A percentile compares a stretch with the other conserved stretches of the same genome.
phyloP scores from a whole-genome alignment of 1,140 invertebrate genomes.

The Lerema accius region DNA sequence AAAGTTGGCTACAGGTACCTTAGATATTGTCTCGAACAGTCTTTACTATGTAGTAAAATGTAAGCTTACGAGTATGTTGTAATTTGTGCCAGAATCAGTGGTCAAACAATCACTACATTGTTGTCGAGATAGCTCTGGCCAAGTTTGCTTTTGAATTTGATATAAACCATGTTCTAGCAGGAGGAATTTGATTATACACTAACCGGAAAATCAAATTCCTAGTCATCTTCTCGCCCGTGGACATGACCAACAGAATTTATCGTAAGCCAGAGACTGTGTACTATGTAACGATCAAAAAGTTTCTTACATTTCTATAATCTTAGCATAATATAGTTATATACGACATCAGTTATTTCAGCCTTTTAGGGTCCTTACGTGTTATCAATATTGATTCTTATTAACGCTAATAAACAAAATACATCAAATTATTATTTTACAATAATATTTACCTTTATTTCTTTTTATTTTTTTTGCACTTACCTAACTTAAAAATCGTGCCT shows the following conservation, averaged over 20 bases:
- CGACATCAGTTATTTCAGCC: too few species aligned
- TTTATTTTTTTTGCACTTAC: too few species aligned
- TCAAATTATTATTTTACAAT: too few species aligned
- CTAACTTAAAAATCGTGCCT: too few species aligned
- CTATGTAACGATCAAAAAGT: not conserved
- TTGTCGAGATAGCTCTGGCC: not conserved
- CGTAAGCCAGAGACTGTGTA: not conserved
- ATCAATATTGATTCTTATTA: too few species aligned
- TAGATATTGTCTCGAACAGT: not conserved
- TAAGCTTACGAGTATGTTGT: too few species aligned
- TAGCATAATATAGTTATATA: too few species aligned
- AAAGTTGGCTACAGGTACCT: not conserved
- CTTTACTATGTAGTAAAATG: not conserved
- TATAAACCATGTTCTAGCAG: conserved; percentile 1
- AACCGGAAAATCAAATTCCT: conserved; percentile 22
- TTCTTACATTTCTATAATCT: too few species aligned
- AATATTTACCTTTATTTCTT: too few species aligned
- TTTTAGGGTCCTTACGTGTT: too few species aligned
- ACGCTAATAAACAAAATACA: too few species aligned
- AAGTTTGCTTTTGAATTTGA: conserved; percentile 14
- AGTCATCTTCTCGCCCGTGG: not conserved
- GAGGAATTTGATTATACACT: conserved; percentile 27
- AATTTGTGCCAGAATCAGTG: not conserved
- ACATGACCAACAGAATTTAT: not conserved
- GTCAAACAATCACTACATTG: not conserved